Evolutionary conservation across 2,888 invertebrate species (phyloP), one percentile per base, ranked within the genome.

Genomic region (Leptinotarsa peninsularis): DNA sequence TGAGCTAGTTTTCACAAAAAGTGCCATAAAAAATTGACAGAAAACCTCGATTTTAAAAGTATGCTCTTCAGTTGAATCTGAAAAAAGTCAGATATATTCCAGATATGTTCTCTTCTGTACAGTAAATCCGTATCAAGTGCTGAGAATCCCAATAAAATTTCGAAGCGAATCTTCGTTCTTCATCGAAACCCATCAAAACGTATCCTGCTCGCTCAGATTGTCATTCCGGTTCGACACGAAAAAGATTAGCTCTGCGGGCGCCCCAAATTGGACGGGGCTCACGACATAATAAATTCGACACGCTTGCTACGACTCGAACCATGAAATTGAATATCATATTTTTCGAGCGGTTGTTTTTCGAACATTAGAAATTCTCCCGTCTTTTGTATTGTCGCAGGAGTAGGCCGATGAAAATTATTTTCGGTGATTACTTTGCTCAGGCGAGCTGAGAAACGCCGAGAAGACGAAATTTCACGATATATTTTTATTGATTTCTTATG

Each of bases 311-410:
- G n/a, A n/a, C 63, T 63, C 43, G 33, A 63, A 63, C 63, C 63
- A 63, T 63, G 63, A 63, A 63, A 63, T 63, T 63, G 63, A 63
- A 63, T 63, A 63, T 63, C 63, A 63, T 63, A 63, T 63, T 63
- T 63, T 33, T 63, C 63, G 23, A n/a, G 33, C 33, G 63, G 27
- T 27, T 33, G 63, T 63, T 63, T 63, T 63, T 63, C 63, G 13
- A 63, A 63, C 63, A 33, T 63, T 63, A 63, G 33, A 63, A 15
- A 33, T 63, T 33, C 63, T 63, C 17, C n/a, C 63, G 18, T 63
- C 43, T 63, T 43, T 43, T 63, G 23, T 23, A 23, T 14, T 7
- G 43, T 63, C 7, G 10, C n/a, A 5, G 14, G 23, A 14, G 23
- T 23, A 23, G 4, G 14, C 14, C 5, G 23, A 58, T 58, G 58